These are phyloP conservation scores for Eudorcas thomsonii DNA, from an alignment of 2,113 vertebrate genomes.

Conservation along the genomic window DNA sequence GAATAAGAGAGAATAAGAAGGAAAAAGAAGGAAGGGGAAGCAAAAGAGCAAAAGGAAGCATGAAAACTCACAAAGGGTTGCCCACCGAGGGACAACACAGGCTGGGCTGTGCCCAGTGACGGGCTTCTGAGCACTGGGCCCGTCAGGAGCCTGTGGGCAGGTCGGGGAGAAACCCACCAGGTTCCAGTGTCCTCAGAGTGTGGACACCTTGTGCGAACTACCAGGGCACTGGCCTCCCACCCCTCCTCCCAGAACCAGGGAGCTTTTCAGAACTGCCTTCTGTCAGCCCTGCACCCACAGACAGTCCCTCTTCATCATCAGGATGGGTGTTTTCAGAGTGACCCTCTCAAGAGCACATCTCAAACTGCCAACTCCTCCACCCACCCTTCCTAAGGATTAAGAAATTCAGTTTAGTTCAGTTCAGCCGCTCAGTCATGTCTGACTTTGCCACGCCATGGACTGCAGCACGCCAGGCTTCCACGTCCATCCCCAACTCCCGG, in stretches of 20 bases:
- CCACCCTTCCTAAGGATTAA: neutral
- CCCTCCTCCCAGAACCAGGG: neutral
- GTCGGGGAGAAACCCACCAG: neutral
- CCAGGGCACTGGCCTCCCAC: accelerated
- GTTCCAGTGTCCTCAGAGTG: neutral
- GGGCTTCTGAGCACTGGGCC: neutral
- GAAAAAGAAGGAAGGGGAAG: neutral
- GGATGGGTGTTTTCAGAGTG: neutral
- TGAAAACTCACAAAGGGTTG: neutral
- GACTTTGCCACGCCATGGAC: neutral
- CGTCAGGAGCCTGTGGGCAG: neutral
- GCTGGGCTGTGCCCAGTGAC: neutral
- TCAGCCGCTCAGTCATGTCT: neutral
- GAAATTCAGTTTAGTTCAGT: neutral
- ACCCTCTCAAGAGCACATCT: neutral
- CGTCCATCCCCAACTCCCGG: neutral
- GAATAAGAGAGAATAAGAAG: neutral
- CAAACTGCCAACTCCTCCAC: neutral
- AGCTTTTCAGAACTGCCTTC: neutral
- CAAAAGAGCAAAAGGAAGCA: neutral
- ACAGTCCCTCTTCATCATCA: neutral
- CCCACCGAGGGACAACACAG: accelerated
- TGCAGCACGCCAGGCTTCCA: neutral
- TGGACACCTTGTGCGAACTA: accelerated
- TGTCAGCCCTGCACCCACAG: neutral